Conservation (phyloP, 2,888 invertebrate species). For the Helicoverpa assulta region DNA sequence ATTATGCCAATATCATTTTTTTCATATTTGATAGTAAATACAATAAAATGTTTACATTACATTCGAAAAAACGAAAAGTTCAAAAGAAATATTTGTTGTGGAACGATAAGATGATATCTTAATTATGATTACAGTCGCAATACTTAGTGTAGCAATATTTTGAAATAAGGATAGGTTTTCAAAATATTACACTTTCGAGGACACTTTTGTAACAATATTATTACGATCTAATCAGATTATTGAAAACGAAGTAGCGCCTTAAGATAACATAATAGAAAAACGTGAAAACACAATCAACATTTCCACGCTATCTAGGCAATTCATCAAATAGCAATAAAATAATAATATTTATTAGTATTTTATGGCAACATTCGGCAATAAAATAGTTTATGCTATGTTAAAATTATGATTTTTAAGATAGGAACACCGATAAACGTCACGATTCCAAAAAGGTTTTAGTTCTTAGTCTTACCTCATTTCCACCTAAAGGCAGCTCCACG, state of each 20-base stretch:
- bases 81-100: not conserved
- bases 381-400: conserved; percentile 6
- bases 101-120: not conserved
- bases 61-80: not conserved
- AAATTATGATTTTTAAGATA: conserved; percentile 27
- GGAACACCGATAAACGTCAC: conserved; percentile 6
- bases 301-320: conserved; percentile 37
- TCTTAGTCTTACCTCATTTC: conserved; percentile 79
- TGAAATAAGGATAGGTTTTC: conserved; percentile 9
- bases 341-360: conserved; percentile 13
- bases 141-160: conserved; percentile 19
- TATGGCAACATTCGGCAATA: conserved; percentile 21
- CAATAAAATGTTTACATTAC: not conserved
- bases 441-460: conserved; percentile 46
- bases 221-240: conserved; percentile 45
- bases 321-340: conserved; percentile 25
- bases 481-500: conserved; percentile 93
- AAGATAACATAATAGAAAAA: conserved; percentile 39
- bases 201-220: conserved; percentile 40
- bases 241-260: conserved; percentile 19
- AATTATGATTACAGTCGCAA: not conserved
- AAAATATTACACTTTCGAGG: conserved; percentile 18
- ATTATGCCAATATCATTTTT: not conserved
- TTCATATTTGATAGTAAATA: not conserved
- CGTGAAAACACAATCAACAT: conserved; percentile 43